phyloP scores from a whole-genome alignment of 1,140 invertebrate species.

The Chlorops oryzae region DNA sequence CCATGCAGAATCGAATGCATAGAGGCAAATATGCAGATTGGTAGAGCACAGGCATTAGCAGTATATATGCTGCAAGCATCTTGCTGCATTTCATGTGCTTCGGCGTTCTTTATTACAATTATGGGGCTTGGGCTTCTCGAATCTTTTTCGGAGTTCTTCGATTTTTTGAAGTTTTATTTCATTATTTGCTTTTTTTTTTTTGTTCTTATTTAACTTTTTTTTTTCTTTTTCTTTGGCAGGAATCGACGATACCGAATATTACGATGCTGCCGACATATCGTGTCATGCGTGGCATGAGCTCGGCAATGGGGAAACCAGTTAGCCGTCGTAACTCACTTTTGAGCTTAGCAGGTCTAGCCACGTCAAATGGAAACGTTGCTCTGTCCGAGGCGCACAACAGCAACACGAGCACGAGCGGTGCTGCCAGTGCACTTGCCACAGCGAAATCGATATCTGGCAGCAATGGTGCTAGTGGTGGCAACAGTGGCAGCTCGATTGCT shows the following conservation, averaged over 20 bases:
- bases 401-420: slow-evolving; percentile 9
- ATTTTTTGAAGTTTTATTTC: neutral
- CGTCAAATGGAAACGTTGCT: neutral
- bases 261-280: slow-evolving; percentile 35
- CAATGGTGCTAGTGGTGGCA: neutral
- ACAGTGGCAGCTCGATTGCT: neutral
- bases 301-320: slow-evolving; percentile 47
- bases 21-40: neutral
- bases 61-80: neutral
- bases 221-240: slow-evolving; percentile 16
- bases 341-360: slow-evolving; percentile 20
- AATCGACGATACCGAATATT: slow-evolving; percentile 22
- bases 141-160: neutral
- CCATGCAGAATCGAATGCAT: slow-evolving; percentile 1
- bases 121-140: slow-evolving; percentile 8
- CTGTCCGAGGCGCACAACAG: slow-evolving; percentile 15
- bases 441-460: slow-evolving; percentile 9
- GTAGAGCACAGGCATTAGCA: neutral
- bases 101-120: slow-evolving; percentile 12
- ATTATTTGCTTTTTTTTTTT: neutral
- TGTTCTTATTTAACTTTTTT: slow-evolving; percentile 3
- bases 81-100: neutral
- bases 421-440: slow-evolving; percentile 20
- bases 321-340: slow-evolving; percentile 37
- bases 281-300: slow-evolving; percentile 48